phyloP scores from a whole-genome alignment of 2,888 invertebrate species.

The Leptogaster cylindrica region DNA sequence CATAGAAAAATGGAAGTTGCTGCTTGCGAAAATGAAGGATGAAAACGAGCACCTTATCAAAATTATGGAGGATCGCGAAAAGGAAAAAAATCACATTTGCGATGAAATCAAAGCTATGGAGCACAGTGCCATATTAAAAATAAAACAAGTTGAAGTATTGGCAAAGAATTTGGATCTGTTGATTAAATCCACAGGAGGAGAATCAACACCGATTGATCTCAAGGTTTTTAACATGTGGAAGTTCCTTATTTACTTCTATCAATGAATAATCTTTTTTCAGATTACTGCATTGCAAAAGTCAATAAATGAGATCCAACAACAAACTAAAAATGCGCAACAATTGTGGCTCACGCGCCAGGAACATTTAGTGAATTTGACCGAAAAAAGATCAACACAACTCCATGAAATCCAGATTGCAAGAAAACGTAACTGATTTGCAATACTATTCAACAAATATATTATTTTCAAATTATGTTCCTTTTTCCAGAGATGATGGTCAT shows the following conservation, averaged over 20 bases:
- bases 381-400: constrained; percentile 72
- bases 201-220: constrained; percentile 50
- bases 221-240: constrained; percentile 44
- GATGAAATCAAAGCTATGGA: constrained; percentile 63
- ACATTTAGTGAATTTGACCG: constrained; percentile 71
- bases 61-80: constrained; percentile 59
- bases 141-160: constrained; percentile 63
- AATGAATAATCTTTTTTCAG: too few species aligned
- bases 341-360: constrained; percentile 81
- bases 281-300: constrained; percentile 71
- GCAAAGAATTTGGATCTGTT: constrained; percentile 65
- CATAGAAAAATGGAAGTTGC: constrained; percentile 58
- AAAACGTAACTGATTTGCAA: constrained; percentile 76
- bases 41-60: constrained; percentile 52
- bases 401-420: constrained; percentile 73
- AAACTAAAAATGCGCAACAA: constrained; percentile 67
- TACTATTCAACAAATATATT: background rate
- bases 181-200: constrained; percentile 63
- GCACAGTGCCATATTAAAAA: constrained; percentile 62
- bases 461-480: background rate
- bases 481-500: constrained; percentile 64
- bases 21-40: constrained; percentile 51
- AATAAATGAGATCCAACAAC: constrained; percentile 68
- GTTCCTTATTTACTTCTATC: background rate
- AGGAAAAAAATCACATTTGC: constrained; percentile 61